phyloP scores from a whole-genome alignment of 2,797 vertebrate species.

The Pachyuromys duprasi region DNA sequence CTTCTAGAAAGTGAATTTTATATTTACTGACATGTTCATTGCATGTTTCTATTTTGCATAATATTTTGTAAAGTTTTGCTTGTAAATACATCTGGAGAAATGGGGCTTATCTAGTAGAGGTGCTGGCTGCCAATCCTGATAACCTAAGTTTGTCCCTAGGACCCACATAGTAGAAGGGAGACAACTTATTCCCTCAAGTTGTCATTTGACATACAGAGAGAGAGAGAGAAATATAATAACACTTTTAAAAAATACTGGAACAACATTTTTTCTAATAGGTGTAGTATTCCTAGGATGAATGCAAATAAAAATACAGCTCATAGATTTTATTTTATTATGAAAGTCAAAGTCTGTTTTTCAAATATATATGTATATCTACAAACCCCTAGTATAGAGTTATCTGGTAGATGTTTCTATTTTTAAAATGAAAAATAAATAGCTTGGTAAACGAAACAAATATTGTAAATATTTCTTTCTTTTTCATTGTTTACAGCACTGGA shows the following conservation, averaged over 20 bases:
- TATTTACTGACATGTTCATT: constrained; percentile 33
- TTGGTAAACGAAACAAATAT: constrained; percentile 12
- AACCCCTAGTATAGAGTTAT: not conserved
- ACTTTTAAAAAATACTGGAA: not conserved
- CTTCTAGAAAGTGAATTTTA: constrained; percentile 67
- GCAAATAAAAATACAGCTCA: constrained; percentile 37
- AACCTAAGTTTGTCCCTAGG: not conserved
- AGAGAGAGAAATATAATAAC: no score
- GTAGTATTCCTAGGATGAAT: not conserved
- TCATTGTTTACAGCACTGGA: not conserved
- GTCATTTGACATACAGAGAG: no score
- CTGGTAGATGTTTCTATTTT: constrained; percentile 28
- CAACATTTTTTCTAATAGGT: constrained; percentile 48
- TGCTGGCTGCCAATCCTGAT: not conserved
- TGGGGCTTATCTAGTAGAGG: not conserved
- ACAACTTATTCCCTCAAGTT: not conserved
- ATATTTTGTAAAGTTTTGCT: constrained; percentile 53
- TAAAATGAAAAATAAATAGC: constrained; percentile 31
- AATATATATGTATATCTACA: not conserved
- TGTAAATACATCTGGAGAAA: constrained; percentile 8
- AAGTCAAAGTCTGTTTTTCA: not conserved
- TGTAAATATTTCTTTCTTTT: not conserved
- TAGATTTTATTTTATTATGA: constrained; percentile 44
- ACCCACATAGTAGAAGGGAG: not conserved
- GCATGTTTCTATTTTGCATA: constrained; percentile 32